A percentile compares a stretch with the other conserved stretches of the same genome.
These are phyloP conservation scores for Biston betularia DNA, from an alignment of 2,888 invertebrate species.

Conservation along the genomic window DNA sequence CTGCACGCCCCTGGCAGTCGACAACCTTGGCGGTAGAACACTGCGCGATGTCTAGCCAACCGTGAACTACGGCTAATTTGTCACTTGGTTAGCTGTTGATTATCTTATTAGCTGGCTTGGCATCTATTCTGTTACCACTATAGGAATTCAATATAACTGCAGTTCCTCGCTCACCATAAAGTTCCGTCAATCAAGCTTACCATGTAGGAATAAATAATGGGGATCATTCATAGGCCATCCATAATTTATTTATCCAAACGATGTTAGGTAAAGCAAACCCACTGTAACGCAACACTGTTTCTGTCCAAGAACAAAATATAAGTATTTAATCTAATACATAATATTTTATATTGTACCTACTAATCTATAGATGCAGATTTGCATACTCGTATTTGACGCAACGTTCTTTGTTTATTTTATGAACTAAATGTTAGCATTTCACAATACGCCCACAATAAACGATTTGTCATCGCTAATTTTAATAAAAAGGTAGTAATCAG, in stretches of 20 bases:
- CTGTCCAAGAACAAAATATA: neutral
- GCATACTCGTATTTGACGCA: conserved; percentile 9
- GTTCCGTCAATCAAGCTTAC: neutral
- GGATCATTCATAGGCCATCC: no score
- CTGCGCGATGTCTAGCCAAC: conserved; percentile 50
- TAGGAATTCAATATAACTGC: neutral
- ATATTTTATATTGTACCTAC: neutral
- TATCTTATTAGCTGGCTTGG: conserved; percentile 18
- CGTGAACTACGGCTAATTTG: conserved; percentile 62
- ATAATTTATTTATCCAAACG: no score
- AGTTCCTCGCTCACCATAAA: neutral
- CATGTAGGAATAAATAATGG: neutral
- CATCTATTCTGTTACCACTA: conserved; percentile 1
- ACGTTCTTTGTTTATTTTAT: conserved; percentile 12
- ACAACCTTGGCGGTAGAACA: conserved; percentile 14
- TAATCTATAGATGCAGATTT: neutral
- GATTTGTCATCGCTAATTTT: conserved; percentile 25
- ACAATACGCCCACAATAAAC: conserved; percentile 27
- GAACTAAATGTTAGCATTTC: conserved; percentile 15
- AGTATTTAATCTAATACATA: no score
- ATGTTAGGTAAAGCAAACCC: neutral
- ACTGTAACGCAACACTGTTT: neutral
- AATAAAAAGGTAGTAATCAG: conserved; percentile 20
- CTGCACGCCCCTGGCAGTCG: conserved; percentile 10
- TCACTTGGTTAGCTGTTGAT: conserved; percentile 51